These are phyloP conservation scores for Lasioglossum calceatum DNA, from an alignment of 2,888 invertebrate species.

Conservation along the genomic window DNA sequence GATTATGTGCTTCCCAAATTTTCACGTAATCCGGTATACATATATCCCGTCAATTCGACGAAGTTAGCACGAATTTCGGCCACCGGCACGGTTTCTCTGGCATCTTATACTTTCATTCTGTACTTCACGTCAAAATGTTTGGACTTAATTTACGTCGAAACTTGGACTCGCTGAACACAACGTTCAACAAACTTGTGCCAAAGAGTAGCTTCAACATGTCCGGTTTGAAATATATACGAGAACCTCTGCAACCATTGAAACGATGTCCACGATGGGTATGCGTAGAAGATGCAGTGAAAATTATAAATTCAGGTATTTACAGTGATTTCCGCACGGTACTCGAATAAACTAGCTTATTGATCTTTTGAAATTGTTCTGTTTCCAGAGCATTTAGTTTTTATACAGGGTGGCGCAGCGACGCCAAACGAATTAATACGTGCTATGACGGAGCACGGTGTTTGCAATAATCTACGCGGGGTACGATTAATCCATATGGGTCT, in stretches of 20 bases:
- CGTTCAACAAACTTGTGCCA: conserved; percentile 54
- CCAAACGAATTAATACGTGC: conserved; percentile 86
- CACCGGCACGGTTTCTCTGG: not conserved
- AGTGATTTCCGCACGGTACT: not conserved
- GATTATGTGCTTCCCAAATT: conserved; percentile 72
- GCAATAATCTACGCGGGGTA: conserved; percentile 85
- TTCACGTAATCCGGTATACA: conserved; percentile 51
- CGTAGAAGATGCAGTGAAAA: conserved; percentile 79
- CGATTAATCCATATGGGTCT: conserved; percentile 87
- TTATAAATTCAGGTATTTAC: conserved; percentile 78
- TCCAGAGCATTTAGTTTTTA: conserved; percentile 86
- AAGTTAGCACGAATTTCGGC: conserved; percentile 6
- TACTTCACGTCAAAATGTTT: conserved; percentile 36
- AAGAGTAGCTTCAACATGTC: conserved; percentile 66
- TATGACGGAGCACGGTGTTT: conserved; percentile 86
- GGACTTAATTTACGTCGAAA: conserved; percentile 69
- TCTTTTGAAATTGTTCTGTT: conserved; percentile 5
- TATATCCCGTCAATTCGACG: conserved; percentile 18
- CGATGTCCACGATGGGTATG: conserved; percentile 81
- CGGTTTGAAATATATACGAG: conserved; percentile 63
- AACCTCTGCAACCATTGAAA: conserved; percentile 76
- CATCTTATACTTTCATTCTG: not conserved
- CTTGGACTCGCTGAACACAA: conserved; percentile 47
- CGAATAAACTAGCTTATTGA: not conserved
- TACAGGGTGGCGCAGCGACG: conserved; percentile 88